These are phyloP conservation scores for Ginglymostoma cirratum DNA, from an alignment of 2,113 vertebrate species.

Conservation along the genomic window DNA sequence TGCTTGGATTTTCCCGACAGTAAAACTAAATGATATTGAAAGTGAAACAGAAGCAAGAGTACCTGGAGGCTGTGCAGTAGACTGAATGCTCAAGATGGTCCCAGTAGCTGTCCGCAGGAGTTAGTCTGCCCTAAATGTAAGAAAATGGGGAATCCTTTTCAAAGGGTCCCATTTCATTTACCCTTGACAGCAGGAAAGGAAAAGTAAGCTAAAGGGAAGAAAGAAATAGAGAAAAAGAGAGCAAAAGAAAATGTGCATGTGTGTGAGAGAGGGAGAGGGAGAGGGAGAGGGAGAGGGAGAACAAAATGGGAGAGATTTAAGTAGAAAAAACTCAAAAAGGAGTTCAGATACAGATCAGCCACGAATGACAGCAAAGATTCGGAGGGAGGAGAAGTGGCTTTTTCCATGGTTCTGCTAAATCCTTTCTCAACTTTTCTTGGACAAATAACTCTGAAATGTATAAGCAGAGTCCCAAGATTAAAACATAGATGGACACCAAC, in stretches of 20 bases:
- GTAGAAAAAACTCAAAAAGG: background rate
- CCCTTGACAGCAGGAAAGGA: conserved; percentile 41
- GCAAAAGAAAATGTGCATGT: too few species aligned
- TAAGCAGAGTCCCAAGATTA: background rate
- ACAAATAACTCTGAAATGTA: background rate
- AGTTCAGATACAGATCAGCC: background rate
- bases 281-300: background rate
- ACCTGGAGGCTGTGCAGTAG: conserved; percentile 21
- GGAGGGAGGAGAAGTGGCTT: background rate
- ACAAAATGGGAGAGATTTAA: background rate
- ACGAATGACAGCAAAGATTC: background rate
- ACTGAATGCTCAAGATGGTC: background rate
- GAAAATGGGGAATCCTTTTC: conserved; percentile 4
- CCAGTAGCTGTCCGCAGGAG: background rate
- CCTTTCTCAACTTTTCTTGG: background rate
- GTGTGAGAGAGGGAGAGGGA: background rate
- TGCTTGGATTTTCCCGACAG: background rate
- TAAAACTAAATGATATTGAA: background rate
- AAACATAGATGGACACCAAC: background rate
- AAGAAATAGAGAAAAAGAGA: background rate
- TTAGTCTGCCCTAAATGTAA: conserved; percentile 20
- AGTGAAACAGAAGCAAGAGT: background rate
- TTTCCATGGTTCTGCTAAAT: background rate
- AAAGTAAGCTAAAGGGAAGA: background rate
- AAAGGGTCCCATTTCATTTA: conserved; percentile 1